Base-by-base conservation (phyloP, 1,140 invertebrate genomes). In the Melipona quadrifasciata region DNA sequence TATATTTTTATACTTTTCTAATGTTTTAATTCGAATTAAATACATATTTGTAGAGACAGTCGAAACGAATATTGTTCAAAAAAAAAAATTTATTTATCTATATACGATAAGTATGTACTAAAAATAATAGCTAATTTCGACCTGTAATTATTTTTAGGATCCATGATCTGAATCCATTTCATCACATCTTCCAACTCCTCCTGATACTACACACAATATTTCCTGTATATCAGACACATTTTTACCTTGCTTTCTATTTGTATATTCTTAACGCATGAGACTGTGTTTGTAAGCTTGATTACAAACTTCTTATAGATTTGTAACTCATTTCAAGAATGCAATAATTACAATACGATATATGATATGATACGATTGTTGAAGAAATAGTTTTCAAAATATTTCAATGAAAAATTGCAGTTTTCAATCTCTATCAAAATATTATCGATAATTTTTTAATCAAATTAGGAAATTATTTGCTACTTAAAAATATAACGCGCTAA, bases 61-160 rank as follows among this genome's bases (percentile, higher is more conserved):
- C 17, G 6, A 74, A 55, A 74, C 72, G 72, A 74, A 74, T 74
- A 53, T 51, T 61, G n/a, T n/a, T n/a, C 24, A 61, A 61, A 24
- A 61, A 1, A 73, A 21, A 1, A 55, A 74, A 6, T 53, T 55
- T 55, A 55, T 55, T 72, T 74, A 74, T 5, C 21, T 34, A n/a
- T 34, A 39, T 47, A 39, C 39, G 24, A 58, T 34, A 58, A 58
- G 57, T 70, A 27, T 16, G 24, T 27, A 19, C 27, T 31, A 34
- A 24, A 82, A 61, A 51, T 72, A 53, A 75, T 65, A 39, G 74
- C 55, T 85, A 88, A 89, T 82, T 47, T 64, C 74, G 31, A 47
- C 61, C 24, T 87, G n/a, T 89, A 77, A 84, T 91, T 91, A 71
- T 91, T 92, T 92, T 51, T 91, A 92, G 91, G 90, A 70, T 16